Evolutionary conservation across 1,140 invertebrate genomes (phyloP).

Genomic region (Rhagoletis zephyria): DNA sequence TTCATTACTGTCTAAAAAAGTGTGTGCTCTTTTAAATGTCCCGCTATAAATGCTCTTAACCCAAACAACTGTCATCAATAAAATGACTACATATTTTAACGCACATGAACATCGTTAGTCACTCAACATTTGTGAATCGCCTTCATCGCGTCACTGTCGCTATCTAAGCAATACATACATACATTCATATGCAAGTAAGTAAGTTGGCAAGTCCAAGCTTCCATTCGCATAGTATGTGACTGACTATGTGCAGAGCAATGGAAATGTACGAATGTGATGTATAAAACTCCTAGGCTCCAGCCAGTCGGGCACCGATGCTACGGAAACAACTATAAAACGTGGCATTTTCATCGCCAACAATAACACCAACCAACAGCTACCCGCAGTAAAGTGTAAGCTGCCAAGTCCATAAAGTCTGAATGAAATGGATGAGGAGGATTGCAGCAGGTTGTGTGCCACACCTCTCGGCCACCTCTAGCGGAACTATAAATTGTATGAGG

Average conservation of each 20-base stretch:
- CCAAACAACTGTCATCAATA: too few relatives aligned
- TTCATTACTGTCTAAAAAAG: too few relatives aligned
- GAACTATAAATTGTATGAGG: slow-evolving; percentile 24
- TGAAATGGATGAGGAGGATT: slow-evolving; percentile 43
- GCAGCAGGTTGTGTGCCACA: background rate
- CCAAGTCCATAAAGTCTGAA: slow-evolving; percentile 44
- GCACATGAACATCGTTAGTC: too few relatives aligned
- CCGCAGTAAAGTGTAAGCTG: background rate
- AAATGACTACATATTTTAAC: too few relatives aligned
- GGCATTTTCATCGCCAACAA: slow-evolving; percentile 45
- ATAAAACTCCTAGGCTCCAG: slow-evolving; percentile 46
- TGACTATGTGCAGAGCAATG: slow-evolving; percentile 26
- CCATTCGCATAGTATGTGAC: too few relatives aligned
- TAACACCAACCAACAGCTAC: background rate
- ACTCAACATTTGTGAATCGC: too few relatives aligned
- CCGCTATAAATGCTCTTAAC: too few relatives aligned
- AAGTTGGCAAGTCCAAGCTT: too few relatives aligned
- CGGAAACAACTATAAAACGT: slow-evolving; percentile 41
- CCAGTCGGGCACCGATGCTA: slow-evolving; percentile 39
- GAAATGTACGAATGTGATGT: slow-evolving; percentile 20
- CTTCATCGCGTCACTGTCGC: too few relatives aligned
- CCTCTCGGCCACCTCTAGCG: background rate
- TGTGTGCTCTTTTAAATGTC: too few relatives aligned
- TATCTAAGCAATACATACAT: background rate
- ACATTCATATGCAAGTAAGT: background rate